A percentile compares a stretch with the other conserved stretches of the same genome.
phyloP scores from a whole-genome alignment of 2,888 invertebrate species.

The Stictocephala bisonia region DNA sequence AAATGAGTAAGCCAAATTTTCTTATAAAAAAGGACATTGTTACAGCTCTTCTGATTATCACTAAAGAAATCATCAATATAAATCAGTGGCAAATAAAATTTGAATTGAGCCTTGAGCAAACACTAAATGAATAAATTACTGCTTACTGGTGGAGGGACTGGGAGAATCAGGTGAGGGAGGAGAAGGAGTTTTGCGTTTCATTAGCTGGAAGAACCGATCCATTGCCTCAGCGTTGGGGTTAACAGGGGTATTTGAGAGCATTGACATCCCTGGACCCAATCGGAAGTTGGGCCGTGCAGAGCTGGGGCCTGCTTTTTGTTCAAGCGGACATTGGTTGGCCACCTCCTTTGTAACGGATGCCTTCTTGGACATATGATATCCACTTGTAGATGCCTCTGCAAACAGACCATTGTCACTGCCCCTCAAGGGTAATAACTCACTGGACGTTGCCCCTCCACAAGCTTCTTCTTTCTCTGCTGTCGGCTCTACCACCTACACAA shows the following conservation, averaged over 20 bases:
- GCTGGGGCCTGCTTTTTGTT: background rate
- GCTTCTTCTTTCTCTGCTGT: conserved; percentile 35
- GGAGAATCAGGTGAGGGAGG: conserved; percentile 12
- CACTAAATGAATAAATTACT: conserved; percentile 16
- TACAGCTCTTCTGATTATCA: too few species aligned
- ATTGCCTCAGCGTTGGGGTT: conserved; percentile 41
- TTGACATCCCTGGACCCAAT: conserved; percentile 40
- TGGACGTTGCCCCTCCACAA: conserved; percentile 17
- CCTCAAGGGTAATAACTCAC: conserved; percentile 28
- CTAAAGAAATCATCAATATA: too few species aligned
- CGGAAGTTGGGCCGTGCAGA: background rate
- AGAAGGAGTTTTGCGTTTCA: conserved; percentile 29
- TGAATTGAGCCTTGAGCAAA: conserved; percentile 23
- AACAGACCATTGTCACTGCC: too few species aligned
- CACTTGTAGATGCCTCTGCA: too few species aligned
- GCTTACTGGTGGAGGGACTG: conserved; percentile 47
- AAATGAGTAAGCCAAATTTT: too few species aligned
- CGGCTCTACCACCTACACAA: background rate
- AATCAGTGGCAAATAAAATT: too few species aligned
- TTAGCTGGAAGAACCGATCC: conserved; percentile 42
- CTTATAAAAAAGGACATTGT: too few species aligned
- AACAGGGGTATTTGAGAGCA: conserved; percentile 38
- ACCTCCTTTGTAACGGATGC: background rate
- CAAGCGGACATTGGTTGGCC: background rate
- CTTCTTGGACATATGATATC: too few species aligned